Evolutionary conservation across 2,888 invertebrate species (phyloP).

Genomic region (Chrysotoxum bicinctum): DNA sequence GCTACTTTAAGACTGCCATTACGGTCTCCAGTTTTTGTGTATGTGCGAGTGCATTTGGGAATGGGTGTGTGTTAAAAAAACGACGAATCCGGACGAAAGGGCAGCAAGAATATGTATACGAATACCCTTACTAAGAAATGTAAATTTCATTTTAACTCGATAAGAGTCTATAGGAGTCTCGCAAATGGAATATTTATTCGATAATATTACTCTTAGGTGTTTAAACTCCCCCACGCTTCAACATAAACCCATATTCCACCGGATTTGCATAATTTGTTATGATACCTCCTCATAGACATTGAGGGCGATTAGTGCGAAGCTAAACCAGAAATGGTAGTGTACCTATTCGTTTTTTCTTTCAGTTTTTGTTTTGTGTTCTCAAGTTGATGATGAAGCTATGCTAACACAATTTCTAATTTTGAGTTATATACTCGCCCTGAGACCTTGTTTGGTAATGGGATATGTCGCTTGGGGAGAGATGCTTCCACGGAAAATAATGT

Average conservation of each 20-base stretch:
- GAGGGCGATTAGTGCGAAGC: conserved; percentile 61
- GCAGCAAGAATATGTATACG: conserved; percentile 56
- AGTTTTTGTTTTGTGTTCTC: conserved; percentile 24
- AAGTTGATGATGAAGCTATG: conserved; percentile 67
- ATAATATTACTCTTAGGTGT: conserved; percentile 69
- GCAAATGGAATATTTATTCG: conserved; percentile 73
- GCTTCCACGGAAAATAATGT: conserved; percentile 36
- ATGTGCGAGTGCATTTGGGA: background rate
- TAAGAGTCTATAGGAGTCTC: conserved; percentile 71
- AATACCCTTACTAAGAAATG: conserved; percentile 68
- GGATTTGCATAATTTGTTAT: conserved; percentile 73
- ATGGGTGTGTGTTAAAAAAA: background rate
- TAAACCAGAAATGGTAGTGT: conserved; percentile 10
- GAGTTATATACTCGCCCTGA: conserved; percentile 43
- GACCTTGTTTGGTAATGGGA: conserved; percentile 53
- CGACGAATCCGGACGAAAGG: conserved; percentile 42
- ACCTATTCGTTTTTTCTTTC: background rate
- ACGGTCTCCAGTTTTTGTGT: background rate
- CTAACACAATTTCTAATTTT: conserved; percentile 61
- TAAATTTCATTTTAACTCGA: conserved; percentile 72
- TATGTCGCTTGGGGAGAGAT: conserved; percentile 36
- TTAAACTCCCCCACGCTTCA: conserved; percentile 54
- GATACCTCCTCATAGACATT: conserved; percentile 68
- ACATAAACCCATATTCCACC: conserved; percentile 59
- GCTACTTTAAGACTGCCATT: conserved; percentile 22